Percentiles rank a stretch among this genome's conserved stretches.
Evolutionary conservation across 2,888 invertebrate species (phyloP).

Genomic region (Dorcus hopei): DNA sequence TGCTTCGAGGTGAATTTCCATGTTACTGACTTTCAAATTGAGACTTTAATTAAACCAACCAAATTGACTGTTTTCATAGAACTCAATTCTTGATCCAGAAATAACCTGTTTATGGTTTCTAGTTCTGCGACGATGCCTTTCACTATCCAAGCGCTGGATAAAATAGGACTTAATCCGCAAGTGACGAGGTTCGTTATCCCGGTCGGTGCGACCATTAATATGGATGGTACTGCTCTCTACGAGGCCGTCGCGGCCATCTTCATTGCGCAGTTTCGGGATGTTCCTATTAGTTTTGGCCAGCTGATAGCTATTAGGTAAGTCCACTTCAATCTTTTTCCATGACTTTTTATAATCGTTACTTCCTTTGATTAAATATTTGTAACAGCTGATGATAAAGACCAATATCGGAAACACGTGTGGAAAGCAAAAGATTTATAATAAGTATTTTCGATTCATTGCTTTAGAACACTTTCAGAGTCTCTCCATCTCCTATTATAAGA

Average conservation of each 20-base stretch:
- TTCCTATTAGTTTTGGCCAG: slow-evolving; percentile 80
- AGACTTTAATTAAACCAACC: neutral
- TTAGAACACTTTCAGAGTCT: too few relatives aligned
- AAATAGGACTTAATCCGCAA: slow-evolving; percentile 84
- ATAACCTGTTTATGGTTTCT: slow-evolving; percentile 2
- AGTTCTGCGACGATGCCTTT: slow-evolving; percentile 94
- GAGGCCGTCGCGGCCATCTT: slow-evolving; percentile 98
- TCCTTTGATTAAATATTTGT: too few relatives aligned
- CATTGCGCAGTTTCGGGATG: slow-evolving; percentile 87
- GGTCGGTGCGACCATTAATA: slow-evolving; percentile 96
- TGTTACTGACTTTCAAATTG: neutral
- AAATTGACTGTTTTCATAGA: neutral
- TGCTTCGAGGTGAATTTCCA: slow-evolving; percentile 68
- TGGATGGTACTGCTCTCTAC: slow-evolving; percentile 96
- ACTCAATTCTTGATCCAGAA: too few relatives aligned
- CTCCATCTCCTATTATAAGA: too few relatives aligned
- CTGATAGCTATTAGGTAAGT: slow-evolving; percentile 86
- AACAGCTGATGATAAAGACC: too few relatives aligned
- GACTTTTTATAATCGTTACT: neutral
- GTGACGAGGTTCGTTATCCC: slow-evolving; percentile 94
- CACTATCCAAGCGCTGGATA: slow-evolving; percentile 89
- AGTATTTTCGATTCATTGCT: too few relatives aligned
- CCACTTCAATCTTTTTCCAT: neutral
- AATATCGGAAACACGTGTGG: too few relatives aligned
- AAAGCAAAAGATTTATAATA: too few relatives aligned